Evolutionary conservation across 2,888 invertebrate species (phyloP).

Genomic region (Megalurothrips usitatus): DNA sequence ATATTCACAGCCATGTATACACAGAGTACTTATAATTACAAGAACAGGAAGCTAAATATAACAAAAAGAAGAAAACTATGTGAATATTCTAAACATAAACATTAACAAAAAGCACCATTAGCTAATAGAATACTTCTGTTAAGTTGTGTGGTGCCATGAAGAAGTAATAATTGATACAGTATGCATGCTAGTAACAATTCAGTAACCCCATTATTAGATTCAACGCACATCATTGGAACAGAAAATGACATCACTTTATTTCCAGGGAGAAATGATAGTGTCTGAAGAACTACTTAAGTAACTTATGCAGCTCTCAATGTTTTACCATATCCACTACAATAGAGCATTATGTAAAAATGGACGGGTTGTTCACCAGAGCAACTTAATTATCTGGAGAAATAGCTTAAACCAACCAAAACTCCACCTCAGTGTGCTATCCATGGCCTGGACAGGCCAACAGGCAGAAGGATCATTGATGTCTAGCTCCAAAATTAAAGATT

Average conservation of each 20-base stretch:
- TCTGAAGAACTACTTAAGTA: neutral
- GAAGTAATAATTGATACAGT: neutral
- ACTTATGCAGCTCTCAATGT: neutral
- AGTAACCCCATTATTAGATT: neutral
- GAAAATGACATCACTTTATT: too few relatives aligned
- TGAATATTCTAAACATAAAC: neutral
- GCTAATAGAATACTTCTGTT: neutral
- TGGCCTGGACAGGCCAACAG: too few relatives aligned
- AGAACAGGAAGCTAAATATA: neutral
- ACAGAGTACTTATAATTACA: slow-evolving; percentile 2
- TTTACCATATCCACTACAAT: neutral
- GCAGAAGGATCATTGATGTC: too few relatives aligned
- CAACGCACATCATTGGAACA: neutral
- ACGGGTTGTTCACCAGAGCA: neutral
- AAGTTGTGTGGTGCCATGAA: slow-evolving; percentile 3
- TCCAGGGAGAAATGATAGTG: too few relatives aligned
- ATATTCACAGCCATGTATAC: slow-evolving; percentile 24
- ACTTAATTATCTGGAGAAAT: too few relatives aligned
- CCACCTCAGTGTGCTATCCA: too few relatives aligned
- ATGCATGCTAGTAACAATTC: neutral
- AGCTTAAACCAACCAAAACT: too few relatives aligned
- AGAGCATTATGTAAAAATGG: neutral
- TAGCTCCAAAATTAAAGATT: too few relatives aligned
- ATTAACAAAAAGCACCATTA: neutral
- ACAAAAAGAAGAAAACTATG: neutral